A percentile compares a stretch with the other conserved stretches of the same genome.
Evolutionary conservation across 2,888 invertebrate genomes (phyloP).

Genomic region (Nephrotoma appendiculata): DNA sequence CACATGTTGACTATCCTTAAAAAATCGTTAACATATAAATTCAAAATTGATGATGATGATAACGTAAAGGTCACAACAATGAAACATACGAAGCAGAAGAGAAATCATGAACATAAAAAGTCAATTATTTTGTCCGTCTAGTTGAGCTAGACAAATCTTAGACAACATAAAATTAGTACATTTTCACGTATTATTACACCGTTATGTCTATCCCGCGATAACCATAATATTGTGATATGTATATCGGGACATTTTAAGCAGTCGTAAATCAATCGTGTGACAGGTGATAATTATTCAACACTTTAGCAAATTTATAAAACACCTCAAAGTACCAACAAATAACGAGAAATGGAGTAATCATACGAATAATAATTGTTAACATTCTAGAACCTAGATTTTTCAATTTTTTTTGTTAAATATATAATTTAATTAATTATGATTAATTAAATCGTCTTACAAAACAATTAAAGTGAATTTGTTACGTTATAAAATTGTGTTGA

Average conservation of each 20-base stretch:
- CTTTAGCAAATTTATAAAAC: neutral
- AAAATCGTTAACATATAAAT: neutral
- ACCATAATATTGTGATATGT: too few relatives aligned
- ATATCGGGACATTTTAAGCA: neutral
- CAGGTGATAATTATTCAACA: neutral
- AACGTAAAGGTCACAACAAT: neutral
- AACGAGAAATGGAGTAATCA: neutral
- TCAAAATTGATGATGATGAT: neutral
- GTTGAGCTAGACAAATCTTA: neutral
- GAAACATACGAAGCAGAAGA: neutral
- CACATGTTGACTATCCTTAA: neutral
- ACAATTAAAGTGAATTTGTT: neutral
- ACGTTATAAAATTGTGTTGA: neutral
- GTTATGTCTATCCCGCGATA: too few relatives aligned
- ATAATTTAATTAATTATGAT: neutral
- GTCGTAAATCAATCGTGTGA: neutral
- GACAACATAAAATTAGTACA: neutral
- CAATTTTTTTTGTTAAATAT: neutral
- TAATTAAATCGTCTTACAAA: constrained; percentile 4
- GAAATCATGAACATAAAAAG: neutral
- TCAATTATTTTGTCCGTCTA: neutral
- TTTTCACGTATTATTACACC: neutral
- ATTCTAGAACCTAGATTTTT: neutral
- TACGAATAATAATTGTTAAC: neutral
- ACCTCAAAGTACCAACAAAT: neutral